phyloP scores from a whole-genome alignment of 2,113 vertebrate species.

The Dasyurus viverrinus region DNA sequence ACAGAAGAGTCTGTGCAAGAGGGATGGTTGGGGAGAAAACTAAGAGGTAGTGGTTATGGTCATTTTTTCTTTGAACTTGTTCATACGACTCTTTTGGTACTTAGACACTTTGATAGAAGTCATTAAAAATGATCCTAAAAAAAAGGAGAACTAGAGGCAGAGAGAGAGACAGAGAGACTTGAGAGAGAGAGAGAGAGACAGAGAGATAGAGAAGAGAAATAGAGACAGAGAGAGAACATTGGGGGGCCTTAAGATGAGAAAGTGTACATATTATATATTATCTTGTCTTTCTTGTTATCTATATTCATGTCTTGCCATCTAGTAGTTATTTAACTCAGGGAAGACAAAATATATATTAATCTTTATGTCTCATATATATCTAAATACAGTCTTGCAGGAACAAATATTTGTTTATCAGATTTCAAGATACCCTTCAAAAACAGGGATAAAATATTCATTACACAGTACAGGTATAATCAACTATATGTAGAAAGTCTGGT shows the following conservation, averaged over 20 bases:
- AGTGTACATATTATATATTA: not conserved
- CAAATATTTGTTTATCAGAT: not conserved
- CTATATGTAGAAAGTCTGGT: not conserved
- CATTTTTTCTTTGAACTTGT: not conserved
- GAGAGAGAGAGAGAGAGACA: no score
- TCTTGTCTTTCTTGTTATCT: not conserved
- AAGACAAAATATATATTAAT: not conserved
- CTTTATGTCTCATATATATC: not conserved
- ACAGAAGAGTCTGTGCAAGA: not conserved
- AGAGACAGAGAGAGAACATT: no score
- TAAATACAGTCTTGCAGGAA: not conserved
- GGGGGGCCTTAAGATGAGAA: not conserved
- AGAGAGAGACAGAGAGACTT: no score
- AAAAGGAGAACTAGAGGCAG: no score
- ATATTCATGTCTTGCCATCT: not conserved
- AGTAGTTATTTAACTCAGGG: not conserved
- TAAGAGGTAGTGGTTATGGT: no score
- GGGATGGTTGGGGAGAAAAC: not conserved
- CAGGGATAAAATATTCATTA: not conserved
- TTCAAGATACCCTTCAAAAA: not conserved
- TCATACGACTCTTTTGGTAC: not conserved
- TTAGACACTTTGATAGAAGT: not conserved
- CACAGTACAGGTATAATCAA: not conserved
- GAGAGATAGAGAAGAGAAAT: no score
- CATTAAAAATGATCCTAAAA: not conserved